Conservation (phyloP, 2,113 vertebrate genomes). For the Sapayoa aenigma region DNA sequence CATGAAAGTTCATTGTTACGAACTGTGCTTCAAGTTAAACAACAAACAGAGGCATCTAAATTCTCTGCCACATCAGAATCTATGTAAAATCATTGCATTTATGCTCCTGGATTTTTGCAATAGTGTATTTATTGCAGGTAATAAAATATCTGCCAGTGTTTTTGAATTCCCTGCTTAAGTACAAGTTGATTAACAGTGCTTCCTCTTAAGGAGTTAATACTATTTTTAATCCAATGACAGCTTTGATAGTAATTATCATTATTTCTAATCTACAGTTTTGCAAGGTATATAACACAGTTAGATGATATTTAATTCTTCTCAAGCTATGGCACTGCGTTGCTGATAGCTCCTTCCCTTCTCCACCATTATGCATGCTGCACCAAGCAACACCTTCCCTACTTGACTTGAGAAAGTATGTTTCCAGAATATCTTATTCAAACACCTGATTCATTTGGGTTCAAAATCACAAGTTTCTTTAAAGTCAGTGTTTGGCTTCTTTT, state of each 20-base stretch:
- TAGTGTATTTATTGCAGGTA: background rate
- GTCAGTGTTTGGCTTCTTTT: background rate
- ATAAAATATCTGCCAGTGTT: background rate
- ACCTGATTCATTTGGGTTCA: constrained; percentile 1
- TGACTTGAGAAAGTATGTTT: background rate
- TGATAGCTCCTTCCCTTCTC: background rate
- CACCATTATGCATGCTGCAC: background rate
- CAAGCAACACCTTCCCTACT: background rate
- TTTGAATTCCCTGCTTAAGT: background rate
- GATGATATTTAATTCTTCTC: background rate
- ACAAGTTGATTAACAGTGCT: background rate
- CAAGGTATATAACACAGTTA: background rate
- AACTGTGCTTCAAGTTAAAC: background rate
- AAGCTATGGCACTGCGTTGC: background rate
- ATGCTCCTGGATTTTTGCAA: background rate
- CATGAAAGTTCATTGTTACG: background rate
- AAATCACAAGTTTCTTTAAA: background rate
- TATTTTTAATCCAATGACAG: constrained; percentile 12
- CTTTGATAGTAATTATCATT: constrained; percentile 8
- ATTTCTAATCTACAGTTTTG: constrained; percentile 5
- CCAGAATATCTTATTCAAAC: constrained; percentile 13
- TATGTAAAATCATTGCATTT: background rate
- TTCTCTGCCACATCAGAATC: background rate
- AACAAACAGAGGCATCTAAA: background rate
- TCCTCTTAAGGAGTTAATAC: constrained; percentile 2